Evolutionary conservation across 2,797 vertebrate genomes (phyloP).

Genomic region (Halcyon badia): DNA sequence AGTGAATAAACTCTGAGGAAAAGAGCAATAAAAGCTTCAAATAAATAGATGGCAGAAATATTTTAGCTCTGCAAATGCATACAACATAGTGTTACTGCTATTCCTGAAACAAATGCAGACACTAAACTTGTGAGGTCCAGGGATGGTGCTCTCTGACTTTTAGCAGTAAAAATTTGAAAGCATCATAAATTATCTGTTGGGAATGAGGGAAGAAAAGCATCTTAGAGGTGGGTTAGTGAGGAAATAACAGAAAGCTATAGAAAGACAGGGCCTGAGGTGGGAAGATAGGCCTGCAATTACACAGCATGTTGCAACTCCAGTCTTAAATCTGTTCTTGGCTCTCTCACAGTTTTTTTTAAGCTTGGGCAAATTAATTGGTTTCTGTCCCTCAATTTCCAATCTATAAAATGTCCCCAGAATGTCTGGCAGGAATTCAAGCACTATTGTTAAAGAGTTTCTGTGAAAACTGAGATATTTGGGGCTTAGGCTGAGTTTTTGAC

Average conservation of each 20-base stretch:
- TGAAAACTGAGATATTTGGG: not conserved
- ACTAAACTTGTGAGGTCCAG: slow-evolving; percentile 1
- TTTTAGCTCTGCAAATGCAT: not conserved
- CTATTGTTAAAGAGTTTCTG: not conserved
- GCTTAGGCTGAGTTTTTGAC: not conserved
- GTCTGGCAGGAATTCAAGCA: not conserved
- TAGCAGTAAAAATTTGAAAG: slow-evolving; percentile 29
- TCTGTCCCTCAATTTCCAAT: not conserved
- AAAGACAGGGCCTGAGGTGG: not conserved
- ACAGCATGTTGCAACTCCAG: not conserved
- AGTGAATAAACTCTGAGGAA: not conserved
- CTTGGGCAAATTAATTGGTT: not conserved
- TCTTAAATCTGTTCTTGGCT: not conserved
- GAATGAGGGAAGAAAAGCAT: not conserved
- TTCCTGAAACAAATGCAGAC: slow-evolving; percentile 19
- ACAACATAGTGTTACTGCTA: not conserved
- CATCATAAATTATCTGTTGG: not conserved
- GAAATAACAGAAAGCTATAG: not conserved
- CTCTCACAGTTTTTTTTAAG: not conserved
- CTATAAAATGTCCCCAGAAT: not conserved
- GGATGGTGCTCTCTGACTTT: not conserved
- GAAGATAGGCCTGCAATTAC: not conserved
- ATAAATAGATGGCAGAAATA: slow-evolving; percentile 27
- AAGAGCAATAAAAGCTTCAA: slow-evolving; percentile 34
- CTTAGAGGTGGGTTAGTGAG: not conserved